A percentile compares a stretch with the other conserved stretches of the same genome.
phyloP scores from a whole-genome alignment of 2,113 vertebrate genomes.

The Corythornis vintsioides region DNA sequence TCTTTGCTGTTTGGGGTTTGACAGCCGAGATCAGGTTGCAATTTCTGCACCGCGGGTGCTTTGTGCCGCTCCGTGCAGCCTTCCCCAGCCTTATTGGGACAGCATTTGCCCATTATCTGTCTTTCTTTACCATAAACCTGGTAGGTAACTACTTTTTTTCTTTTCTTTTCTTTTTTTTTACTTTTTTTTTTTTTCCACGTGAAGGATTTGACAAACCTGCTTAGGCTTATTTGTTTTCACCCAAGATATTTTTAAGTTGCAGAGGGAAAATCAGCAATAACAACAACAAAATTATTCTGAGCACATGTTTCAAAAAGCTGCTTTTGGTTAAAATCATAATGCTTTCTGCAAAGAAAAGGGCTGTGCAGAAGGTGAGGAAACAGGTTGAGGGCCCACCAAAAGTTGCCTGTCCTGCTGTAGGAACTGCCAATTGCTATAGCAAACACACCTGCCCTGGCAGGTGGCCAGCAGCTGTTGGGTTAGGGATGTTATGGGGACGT shows the following conservation, averaged over 20 bases:
- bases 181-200: fast-evolving
- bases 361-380: neutral
- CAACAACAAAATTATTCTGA: neutral
- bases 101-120: neutral
- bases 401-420: neutral
- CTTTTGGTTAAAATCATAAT: neutral
- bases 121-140: neutral
- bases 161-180: too few species aligned
- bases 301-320: fast-evolving
- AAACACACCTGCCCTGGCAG: neutral
- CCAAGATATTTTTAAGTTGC: neutral
- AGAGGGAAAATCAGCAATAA: neutral
- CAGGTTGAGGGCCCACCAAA: neutral
- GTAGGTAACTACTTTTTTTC: neutral
- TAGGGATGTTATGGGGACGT: neutral
- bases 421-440: neutral
- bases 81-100: fast-evolving
- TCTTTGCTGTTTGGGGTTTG: neutral
- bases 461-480: neutral
- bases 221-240: neutral
- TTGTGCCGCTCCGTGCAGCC: neutral
- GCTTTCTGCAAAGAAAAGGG: neutral
- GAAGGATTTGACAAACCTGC: neutral
- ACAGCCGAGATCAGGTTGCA: neutral
- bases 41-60: neutral